Evolutionary conservation across 1,140 invertebrate species (phyloP).

Genomic region (Lepeophtheirus salmonis): DNA sequence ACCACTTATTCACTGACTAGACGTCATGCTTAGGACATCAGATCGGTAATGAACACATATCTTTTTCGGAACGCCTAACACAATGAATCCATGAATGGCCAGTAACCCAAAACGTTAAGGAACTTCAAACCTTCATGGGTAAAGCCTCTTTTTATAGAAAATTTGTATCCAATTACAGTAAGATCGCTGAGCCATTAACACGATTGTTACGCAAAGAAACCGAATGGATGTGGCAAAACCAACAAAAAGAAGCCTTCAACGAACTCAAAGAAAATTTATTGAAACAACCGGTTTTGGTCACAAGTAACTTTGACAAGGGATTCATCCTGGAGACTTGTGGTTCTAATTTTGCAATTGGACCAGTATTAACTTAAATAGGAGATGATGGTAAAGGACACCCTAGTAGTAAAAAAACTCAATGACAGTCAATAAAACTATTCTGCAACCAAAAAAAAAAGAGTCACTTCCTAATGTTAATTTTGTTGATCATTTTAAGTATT

Average conservation of each 20-base stretch:
- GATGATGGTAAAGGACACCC: neutral
- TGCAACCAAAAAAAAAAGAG: slow-evolving; percentile 8
- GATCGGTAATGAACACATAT: neutral
- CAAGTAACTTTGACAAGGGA: neutral
- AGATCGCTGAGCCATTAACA: neutral
- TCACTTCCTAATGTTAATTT: neutral
- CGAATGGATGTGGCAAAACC: neutral
- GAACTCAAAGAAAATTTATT: neutral
- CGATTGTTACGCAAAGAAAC: neutral
- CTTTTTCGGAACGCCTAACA: neutral
- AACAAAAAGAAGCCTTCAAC: neutral
- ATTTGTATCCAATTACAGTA: neutral
- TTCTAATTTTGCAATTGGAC: neutral
- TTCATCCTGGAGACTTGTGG: neutral
- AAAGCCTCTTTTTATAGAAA: slow-evolving; percentile 2
- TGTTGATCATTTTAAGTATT: slow-evolving; percentile 4
- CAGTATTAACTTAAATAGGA: neutral
- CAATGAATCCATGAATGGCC: neutral
- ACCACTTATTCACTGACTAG: neutral
- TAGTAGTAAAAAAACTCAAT: neutral
- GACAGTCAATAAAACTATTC: neutral
- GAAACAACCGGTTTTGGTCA: neutral
- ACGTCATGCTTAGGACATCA: slow-evolving; percentile 1
- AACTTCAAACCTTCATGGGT: neutral
- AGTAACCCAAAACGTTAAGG: neutral